phyloP scores from a whole-genome alignment of 2,888 invertebrate species.

The Epistrophe grossulariae region DNA sequence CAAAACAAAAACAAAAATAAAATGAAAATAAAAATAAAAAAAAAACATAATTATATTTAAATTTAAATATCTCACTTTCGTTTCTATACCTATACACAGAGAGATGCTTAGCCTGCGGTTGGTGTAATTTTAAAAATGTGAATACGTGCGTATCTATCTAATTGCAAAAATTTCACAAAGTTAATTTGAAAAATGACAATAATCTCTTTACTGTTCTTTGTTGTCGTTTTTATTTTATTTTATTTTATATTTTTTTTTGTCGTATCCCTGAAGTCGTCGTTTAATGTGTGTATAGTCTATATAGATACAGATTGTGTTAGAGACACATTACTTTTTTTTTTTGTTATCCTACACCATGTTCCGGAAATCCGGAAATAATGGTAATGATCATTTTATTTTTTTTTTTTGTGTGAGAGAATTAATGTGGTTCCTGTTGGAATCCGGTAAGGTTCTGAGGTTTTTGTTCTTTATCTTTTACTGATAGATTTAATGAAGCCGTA shows the following conservation, averaged over 20 bases:
- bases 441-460: not conserved
- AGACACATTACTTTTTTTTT: not conserved
- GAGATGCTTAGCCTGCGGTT: not conserved
- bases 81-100: not conserved
- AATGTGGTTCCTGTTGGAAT: constrained; percentile 2
- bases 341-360: constrained; percentile 6
- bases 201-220: constrained; percentile 6
- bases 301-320: not conserved
- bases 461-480: not conserved
- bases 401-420: not conserved
- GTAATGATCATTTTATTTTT: constrained; percentile 22
- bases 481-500: constrained; percentile 37
- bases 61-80: not conserved
- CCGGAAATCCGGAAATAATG: constrained; percentile 40
- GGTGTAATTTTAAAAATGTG: constrained; percentile 20
- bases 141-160: constrained; percentile 38
- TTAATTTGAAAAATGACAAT: constrained; percentile 38
- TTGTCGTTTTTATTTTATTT: constrained; percentile 11
- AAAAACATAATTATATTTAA: not conserved
- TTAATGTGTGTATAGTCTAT: not conserved
- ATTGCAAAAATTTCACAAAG: constrained; percentile 45
- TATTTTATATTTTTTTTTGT: not conserved
- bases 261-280: not conserved
- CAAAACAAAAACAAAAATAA: not conserved
- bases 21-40: no score